Percentiles rank a stretch among this genome's conserved stretches.
Conservation (phyloP, 2,888 invertebrate genomes). For the Drosophila emarginata region DNA sequence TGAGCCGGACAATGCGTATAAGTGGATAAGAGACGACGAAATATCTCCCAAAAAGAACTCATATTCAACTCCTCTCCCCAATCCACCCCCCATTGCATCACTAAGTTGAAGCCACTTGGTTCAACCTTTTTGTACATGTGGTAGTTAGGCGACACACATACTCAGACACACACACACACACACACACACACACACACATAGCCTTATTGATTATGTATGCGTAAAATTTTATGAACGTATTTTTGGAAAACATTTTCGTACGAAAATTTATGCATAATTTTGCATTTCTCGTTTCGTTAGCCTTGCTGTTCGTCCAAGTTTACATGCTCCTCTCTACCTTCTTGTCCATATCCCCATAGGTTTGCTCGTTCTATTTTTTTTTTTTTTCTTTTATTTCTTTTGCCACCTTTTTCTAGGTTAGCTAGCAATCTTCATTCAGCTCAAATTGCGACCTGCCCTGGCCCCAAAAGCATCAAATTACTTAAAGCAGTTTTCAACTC, state of each 20-base stretch:
- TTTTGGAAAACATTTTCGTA: constrained; percentile 28
- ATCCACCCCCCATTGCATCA: not conserved
- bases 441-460: constrained; percentile 14
- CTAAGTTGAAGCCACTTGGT: not conserved
- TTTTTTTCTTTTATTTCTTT: not conserved
- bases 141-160: not conserved
- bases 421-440: constrained; percentile 3
- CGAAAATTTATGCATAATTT: constrained; percentile 43
- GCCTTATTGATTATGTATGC: constrained; percentile 41
- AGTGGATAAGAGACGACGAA: constrained; percentile 15
- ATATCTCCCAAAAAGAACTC: not conserved
- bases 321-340: not conserved
- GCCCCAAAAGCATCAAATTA: constrained; percentile 12
- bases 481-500: constrained; percentile 20
- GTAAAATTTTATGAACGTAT: constrained; percentile 40
- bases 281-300: constrained; percentile 35
- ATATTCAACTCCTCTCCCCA: too few species aligned
- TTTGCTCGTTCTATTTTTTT: not conserved
- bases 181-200: constrained; percentile 8
- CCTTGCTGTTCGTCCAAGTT: not conserved
- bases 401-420: constrained; percentile 8
- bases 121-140: not conserved
- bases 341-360: not conserved
- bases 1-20: constrained; percentile 18
- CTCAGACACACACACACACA: too few species aligned